These are phyloP conservation scores for Sphyrna mokarran DNA, from an alignment of 2,113 vertebrate genomes.

Conservation along the genomic window DNA sequence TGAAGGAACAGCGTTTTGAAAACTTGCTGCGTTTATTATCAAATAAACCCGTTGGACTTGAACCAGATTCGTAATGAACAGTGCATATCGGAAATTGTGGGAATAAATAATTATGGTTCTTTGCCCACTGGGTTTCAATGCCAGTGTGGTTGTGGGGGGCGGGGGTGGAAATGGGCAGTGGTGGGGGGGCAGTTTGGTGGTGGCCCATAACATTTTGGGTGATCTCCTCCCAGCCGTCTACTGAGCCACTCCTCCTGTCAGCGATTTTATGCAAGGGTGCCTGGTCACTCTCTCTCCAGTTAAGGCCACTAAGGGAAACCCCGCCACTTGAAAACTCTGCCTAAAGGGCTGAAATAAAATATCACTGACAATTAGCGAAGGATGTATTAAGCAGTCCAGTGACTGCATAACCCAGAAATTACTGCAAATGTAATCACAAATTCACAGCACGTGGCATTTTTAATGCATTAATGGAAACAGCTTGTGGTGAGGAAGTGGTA, in stretches of 20 bases:
- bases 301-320: too few relatives aligned
- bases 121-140: background rate
- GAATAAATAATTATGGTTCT: background rate
- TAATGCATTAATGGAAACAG: background rate
- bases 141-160: too few relatives aligned
- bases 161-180: too few relatives aligned
- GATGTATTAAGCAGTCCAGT: background rate
- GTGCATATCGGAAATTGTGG: background rate
- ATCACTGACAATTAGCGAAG: background rate
- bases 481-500: background rate
- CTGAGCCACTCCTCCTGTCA: background rate
- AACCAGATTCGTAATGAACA: background rate
- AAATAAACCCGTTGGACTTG: too few relatives aligned
- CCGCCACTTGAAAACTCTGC: too few relatives aligned
- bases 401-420: background rate
- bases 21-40: too few relatives aligned
- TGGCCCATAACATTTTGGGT: too few relatives aligned
- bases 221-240: too few relatives aligned
- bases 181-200: too few relatives aligned
- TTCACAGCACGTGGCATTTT: background rate
- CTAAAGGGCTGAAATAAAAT: background rate
- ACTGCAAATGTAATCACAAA: background rate
- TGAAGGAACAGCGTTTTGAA: too few relatives aligned
- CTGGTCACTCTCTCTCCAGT: too few relatives aligned
- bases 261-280: background rate